A percentile compares a stretch with the other conserved stretches of the same genome.
Evolutionary conservation across 2,113 vertebrate genomes (phyloP).

Genomic region (Odontophorus gujanensis): DNA sequence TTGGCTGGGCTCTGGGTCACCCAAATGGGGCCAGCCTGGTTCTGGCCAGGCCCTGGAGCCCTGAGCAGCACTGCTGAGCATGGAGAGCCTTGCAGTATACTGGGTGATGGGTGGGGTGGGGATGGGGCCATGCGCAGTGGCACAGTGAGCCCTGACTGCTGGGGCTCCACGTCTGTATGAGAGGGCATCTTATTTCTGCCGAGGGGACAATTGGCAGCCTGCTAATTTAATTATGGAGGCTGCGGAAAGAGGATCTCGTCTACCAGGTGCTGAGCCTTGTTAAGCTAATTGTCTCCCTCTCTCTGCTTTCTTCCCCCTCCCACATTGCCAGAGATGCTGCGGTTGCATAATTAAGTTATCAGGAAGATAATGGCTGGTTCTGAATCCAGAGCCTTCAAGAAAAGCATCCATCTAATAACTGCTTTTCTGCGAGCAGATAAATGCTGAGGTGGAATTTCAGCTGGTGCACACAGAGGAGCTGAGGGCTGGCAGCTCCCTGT

Average conservation of each 20-base stretch:
- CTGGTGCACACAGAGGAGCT: not conserved
- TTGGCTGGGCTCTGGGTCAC: no score
- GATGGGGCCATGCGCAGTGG: rapidly evolving
- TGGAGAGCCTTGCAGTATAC: rapidly evolving
- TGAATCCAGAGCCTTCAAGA: conserved; percentile 56
- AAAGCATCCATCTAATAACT: conserved; percentile 43
- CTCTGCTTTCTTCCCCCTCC: conserved; percentile 67
- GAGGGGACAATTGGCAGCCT: conserved; percentile 60
- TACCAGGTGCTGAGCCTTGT: conserved; percentile 76
- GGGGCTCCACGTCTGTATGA: rapidly evolving
- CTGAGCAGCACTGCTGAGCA: not conserved
- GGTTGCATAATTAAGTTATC: conserved; percentile 78
- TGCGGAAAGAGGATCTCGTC: conserved; percentile 70
- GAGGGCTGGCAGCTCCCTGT: rapidly evolving
- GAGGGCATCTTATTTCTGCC: conserved; percentile 14
- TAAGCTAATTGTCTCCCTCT: conserved; percentile 80
- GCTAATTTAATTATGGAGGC: conserved; percentile 76
- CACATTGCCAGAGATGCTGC: conserved; percentile 66
- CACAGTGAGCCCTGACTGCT: not conserved
- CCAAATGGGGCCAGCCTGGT: not conserved
- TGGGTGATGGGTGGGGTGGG: not conserved
- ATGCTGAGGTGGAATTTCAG: conserved; percentile 16
- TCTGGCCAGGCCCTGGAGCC: not conserved
- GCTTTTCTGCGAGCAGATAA: conserved; percentile 16
- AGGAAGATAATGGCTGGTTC: conserved; percentile 74